Conservation (phyloP, 2,888 invertebrate genomes). For the Phymatocera aterrima region DNA sequence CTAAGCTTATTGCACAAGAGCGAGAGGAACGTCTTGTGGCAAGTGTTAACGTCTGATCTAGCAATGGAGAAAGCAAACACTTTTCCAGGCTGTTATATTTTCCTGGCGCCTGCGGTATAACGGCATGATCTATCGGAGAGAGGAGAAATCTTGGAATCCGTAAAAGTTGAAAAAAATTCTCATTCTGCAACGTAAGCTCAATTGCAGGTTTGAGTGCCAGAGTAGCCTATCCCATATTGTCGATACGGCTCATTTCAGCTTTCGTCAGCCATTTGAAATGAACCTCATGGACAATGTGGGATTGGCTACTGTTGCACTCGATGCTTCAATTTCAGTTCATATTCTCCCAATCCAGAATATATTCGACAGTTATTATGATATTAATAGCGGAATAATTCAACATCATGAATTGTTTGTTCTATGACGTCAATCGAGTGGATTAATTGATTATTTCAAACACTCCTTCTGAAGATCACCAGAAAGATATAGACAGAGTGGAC, state of each 20-base stretch:
- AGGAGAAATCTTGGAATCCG: no score
- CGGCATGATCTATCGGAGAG: background rate
- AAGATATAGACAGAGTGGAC: background rate
- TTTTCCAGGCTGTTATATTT: conserved; percentile 2
- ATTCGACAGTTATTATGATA: no score
- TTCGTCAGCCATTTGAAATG: conserved; percentile 45
- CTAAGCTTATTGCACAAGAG: conserved; percentile 57
- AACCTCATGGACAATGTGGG: no score
- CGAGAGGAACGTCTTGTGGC: background rate
- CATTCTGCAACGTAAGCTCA: no score
- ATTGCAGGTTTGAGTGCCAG: no score
- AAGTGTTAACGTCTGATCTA: conserved; percentile 24
- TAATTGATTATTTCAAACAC: no score
- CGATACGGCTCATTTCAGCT: no score
- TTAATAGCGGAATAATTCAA: no score
- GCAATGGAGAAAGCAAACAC: conserved; percentile 5
- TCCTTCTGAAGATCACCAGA: background rate
- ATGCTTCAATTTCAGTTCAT: background rate
- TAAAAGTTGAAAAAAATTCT: background rate
- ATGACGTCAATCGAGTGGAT: no score
- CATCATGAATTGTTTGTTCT: no score
- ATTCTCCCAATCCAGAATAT: background rate
- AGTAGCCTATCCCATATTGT: no score
- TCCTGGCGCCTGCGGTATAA: background rate
- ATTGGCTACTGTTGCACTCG: no score